Evolutionary conservation across 2,888 invertebrate genomes (phyloP).

Genomic region (Endotricha flammealis): DNA sequence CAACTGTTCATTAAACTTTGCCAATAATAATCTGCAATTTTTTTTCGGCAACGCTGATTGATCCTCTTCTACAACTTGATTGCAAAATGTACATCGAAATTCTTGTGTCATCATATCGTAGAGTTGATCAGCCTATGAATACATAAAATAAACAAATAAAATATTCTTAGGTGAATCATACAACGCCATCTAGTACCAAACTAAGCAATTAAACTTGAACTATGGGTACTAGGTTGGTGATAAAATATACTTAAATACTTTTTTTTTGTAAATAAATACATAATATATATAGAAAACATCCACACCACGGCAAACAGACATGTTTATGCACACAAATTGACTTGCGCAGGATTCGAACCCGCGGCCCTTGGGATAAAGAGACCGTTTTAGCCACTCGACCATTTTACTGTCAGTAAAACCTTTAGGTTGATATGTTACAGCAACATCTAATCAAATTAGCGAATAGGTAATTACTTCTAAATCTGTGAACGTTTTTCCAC

Average conservation of each 20-base stretch:
- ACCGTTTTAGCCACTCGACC: too few species aligned
- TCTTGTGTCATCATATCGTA: conserved; percentile 91
- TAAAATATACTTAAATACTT: too few species aligned
- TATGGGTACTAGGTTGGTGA: too few species aligned
- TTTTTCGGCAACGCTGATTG: conserved; percentile 94
- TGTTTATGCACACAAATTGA: too few species aligned
- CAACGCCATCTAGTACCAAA: neutral
- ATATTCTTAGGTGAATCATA: too few species aligned
- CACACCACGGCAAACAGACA: too few species aligned
- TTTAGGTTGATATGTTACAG: neutral
- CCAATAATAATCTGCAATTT: conserved; percentile 92
- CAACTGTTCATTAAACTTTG: conserved; percentile 95
- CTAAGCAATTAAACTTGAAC: neutral
- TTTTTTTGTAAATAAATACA: too few species aligned
- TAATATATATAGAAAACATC: too few species aligned
- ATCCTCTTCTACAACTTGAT: conserved; percentile 94
- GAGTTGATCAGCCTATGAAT: conserved; percentile 87
- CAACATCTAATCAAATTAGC: neutral
- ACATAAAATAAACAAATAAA: conserved; percentile 2
- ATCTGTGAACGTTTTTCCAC: conserved; percentile 96
- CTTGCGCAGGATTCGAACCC: too few species aligned
- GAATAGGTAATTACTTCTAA: conserved; percentile 82
- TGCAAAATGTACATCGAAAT: conserved; percentile 94
- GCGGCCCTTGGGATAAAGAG: too few species aligned
- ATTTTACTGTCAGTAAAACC: too few species aligned